Evolutionary conservation across 2,113 vertebrate genomes (phyloP), one percentile per base, ranked within the genome.

Genomic region (Eubucco bourcierii): DNA sequence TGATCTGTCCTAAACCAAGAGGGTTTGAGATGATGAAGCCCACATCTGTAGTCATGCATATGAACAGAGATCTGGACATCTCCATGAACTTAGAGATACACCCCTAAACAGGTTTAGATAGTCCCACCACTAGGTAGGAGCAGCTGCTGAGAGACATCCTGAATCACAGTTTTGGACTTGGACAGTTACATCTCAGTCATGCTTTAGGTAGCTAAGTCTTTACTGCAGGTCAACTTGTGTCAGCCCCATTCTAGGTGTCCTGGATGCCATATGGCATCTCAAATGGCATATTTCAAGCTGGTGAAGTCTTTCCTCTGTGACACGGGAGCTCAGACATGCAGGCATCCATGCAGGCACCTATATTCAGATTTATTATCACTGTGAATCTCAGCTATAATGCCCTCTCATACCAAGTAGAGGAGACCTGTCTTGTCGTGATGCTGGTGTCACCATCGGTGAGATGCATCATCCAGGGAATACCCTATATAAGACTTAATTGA

Each of bases 401-500:
- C 12, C 10, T 24, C 11, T 74, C 47, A 74, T 16, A 46, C 9
- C 29, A 63, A 9, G 6, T 4, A 25, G 10, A 64, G 65, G 0
- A 27, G 18, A 65, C 13, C 8, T 68, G 67, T 52, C 68, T 52
- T 60, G 29, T 37, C 4, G 17, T 7, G 9, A 9, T 67, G 29
- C 13, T 74, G 39, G 56, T 34, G 33, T 41, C 19, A 37, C 7
- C 16, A 3, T 2, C 12, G 34, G 21, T 50, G 67, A 13, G 27
- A 58, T 12, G 12, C 23, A 20, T 71, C 13, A 59, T 28, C 14
- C 39, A 52, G 19, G 53, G 19, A 78, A 67, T 6, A 60, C 4
- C 23, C 15, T 9, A 21, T 2, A 0, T 5, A 46, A 34, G 25
- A 50, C 4, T 67, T 67, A 46, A 0, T 46, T 56, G 37, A 72